Conservation (phyloP, 2,888 invertebrate genomes). For the Drosophila anomelani region DNA sequence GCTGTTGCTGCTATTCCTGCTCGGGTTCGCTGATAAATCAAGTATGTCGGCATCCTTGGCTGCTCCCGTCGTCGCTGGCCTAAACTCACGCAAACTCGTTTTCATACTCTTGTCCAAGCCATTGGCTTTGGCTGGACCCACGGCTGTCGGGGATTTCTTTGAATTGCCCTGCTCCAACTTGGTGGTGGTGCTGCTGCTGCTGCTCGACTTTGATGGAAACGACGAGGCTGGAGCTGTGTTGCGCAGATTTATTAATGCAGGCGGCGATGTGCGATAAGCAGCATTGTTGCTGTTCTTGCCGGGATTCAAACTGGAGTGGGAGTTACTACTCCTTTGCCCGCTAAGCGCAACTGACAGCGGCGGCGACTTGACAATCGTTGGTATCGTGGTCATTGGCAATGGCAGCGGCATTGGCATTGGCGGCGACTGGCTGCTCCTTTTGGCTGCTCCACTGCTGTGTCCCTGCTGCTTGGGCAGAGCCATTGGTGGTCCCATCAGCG, state of each 20-base stretch:
- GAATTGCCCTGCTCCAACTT: constrained; percentile 44
- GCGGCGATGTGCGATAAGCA: constrained; percentile 77
- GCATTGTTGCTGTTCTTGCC: constrained; percentile 43
- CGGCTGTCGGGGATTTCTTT: constrained; percentile 56
- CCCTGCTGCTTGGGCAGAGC: constrained; percentile 84
- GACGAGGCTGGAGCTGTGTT: constrained; percentile 58
- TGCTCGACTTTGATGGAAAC: constrained; percentile 64
- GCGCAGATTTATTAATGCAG: constrained; percentile 81
- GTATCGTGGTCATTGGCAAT: constrained; percentile 45
- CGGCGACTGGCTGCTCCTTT: constrained; percentile 63
- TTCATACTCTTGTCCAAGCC: constrained; percentile 67
- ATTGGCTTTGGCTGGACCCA: constrained; percentile 54
- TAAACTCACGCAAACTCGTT: constrained; percentile 81
- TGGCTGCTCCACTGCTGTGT: constrained; percentile 59
- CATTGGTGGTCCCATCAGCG: constrained; percentile 86
- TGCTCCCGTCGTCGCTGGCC: constrained; percentile 50
- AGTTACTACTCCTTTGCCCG: constrained; percentile 50
- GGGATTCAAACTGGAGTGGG: constrained; percentile 32
- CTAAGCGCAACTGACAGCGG: constrained; percentile 64
- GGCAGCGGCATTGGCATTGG: constrained; percentile 52
- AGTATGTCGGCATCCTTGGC: constrained; percentile 85
- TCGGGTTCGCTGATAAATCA: constrained; percentile 85
- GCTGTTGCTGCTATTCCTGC: constrained; percentile 47
- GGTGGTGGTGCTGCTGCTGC: constrained; percentile 9
- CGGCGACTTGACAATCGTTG: constrained; percentile 71